Evolutionary conservation across 2,888 invertebrate genomes (phyloP), one percentile per base, ranked within the genome.

Genomic region (Diogma glabrata): DNA sequence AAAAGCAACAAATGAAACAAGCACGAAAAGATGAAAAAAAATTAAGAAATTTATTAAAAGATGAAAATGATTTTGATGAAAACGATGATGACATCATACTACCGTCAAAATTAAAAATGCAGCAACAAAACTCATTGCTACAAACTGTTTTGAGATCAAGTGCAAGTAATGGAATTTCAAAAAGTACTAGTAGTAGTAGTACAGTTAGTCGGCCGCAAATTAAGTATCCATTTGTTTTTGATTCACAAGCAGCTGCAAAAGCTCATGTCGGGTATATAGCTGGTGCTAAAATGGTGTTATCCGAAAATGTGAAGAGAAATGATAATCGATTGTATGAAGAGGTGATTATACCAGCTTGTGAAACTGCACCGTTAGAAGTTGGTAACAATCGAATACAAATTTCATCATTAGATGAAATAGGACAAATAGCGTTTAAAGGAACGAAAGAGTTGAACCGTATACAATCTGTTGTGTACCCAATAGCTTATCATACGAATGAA

Each of bases 401-500:
- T 12, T 58, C 60, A 4, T 64, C 66, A 23, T 62, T 75, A 50
- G 78, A 78, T 51, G 74, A 90, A 76, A 81, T 94, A 51, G 94
- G 91, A 0, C 83, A 86, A 72, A 76, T 85, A 70, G 94, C 90
- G 0, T 99, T 99, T 67, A 79, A 81, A 60, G 90, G 88, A 59
- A 84, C 90, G 50, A 83, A 87, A 63, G 75, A 80, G 49, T 73
- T 99, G 28, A 99, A 99, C 70, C 76, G 87, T 51, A 96, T 99
- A 59, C 99, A 99, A 67, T 90, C 92, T 0, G 85, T 96, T 45
- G 97, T 99, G 1, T 99, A 86, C 68, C 84, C 91, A 54, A 83
- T 91, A 0, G 99, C 99, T 0, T 99, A 97, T 72, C 83, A 88
- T 60, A 91, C 90, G 3, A 95, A 96, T 65, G 94, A 99, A 66